phyloP scores from a whole-genome alignment of 2,113 vertebrate species.

The Sakesphorus luctuosus region DNA sequence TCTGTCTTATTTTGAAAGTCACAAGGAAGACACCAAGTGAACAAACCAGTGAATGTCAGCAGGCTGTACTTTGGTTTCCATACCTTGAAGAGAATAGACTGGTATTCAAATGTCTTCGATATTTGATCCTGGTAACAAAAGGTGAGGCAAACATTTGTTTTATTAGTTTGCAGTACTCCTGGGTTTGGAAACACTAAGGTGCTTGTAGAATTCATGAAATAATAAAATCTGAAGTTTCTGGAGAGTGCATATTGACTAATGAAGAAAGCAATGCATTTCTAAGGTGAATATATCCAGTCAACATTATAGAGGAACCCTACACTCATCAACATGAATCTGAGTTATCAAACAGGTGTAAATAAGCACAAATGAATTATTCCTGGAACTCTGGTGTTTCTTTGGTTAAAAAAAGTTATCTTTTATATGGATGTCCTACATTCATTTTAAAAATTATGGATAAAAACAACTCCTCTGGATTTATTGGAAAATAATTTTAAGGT shows the following conservation, averaged over 20 bases:
- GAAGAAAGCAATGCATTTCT: not conserved
- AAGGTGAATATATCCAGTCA: not conserved
- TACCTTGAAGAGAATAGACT: not conserved
- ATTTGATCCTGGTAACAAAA: not conserved
- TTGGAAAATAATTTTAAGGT: not conserved
- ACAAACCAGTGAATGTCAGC: not conserved
- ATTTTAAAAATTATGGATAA: not conserved
- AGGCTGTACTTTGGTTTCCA: not conserved
- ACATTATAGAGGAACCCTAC: not conserved
- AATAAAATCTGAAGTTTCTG: conserved; percentile 2
- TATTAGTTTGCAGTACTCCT: not conserved
- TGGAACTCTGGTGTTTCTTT: not conserved
- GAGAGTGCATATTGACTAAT: not conserved
- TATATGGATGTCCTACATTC: not conserved
- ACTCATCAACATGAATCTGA: not conserved
- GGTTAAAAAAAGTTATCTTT: not conserved
- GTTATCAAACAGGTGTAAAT: not conserved
- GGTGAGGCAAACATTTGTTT: not conserved
- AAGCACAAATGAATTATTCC: not conserved
- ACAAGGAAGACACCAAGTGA: not conserved
- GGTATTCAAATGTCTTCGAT: not conserved
- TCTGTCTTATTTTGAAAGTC: not conserved
- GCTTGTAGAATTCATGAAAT: not conserved
- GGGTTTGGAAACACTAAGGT: not conserved
- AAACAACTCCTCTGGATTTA: not conserved